Evolutionary conservation across 2,888 invertebrate species (phyloP).

Genomic region (Argynnis bischoffii): DNA sequence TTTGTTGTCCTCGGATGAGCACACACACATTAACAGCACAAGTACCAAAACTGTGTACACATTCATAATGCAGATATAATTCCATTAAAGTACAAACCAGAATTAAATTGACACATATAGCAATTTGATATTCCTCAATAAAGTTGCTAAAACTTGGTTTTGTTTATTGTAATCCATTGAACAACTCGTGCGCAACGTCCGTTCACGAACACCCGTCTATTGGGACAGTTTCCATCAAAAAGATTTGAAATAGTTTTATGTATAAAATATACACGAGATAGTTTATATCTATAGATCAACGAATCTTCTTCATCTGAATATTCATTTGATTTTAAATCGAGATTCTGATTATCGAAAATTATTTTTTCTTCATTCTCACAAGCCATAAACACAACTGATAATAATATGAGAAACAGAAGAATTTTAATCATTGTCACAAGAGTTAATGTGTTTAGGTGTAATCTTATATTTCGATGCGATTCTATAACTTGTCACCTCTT

Average conservation of each 20-base stretch:
- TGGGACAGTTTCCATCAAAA: background rate
- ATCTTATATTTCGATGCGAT: no score
- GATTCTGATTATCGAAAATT: background rate
- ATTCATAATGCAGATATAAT: no score
- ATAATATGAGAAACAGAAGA: background rate
- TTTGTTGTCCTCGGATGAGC: no score
- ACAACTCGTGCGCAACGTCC: background rate
- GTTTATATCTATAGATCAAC: no score
- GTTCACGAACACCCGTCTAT: background rate
- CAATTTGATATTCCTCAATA: no score
- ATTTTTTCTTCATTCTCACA: background rate
- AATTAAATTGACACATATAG: no score
- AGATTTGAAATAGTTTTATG: background rate
- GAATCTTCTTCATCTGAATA: background rate
- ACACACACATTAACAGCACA: no score
- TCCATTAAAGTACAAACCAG: no score
- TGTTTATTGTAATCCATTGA: background rate
- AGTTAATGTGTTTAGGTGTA: background rate
- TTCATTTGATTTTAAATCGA: background rate
- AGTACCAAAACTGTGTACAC: no score
- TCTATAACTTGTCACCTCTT: no score
- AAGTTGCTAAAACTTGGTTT: no score
- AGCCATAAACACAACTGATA: background rate
- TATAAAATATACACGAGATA: no score
- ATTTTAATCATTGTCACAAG: slow-evolving; percentile 6